A percentile compares a stretch with the other conserved stretches of the same genome.
Evolutionary conservation across 2,888 invertebrate species (phyloP).

Genomic region (Erpobdella octoculata): DNA sequence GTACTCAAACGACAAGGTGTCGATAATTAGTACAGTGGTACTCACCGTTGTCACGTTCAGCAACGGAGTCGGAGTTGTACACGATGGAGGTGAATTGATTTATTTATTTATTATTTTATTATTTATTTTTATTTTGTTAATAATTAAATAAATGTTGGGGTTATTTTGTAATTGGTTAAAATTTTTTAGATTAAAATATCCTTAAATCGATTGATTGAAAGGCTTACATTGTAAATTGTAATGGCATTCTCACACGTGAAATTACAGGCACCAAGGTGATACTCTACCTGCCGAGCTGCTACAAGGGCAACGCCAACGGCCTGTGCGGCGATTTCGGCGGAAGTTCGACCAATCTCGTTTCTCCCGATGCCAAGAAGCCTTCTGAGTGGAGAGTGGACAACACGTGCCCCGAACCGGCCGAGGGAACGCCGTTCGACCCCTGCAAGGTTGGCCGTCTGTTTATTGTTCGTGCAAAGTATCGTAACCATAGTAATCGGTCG

Average conservation of each 20-base stretch:
- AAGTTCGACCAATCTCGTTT: not conserved
- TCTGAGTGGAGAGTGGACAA: conserved; percentile 23
- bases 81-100: conserved; percentile 16
- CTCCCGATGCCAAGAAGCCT: conserved; percentile 21
- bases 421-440: conserved; percentile 19
- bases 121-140: not conserved
- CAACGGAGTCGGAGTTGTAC: conserved; percentile 15
- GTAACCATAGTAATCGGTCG: no score
- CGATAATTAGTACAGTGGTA: conserved; percentile 17
- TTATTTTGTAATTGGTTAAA: not conserved
- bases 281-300: conserved; percentile 22
- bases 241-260: not conserved
- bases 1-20: not conserved
- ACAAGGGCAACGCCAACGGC: conserved; percentile 19
- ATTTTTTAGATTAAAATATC: not conserved
- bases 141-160: not conserved
- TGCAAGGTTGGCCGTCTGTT: conserved; percentile 3
- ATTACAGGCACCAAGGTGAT: conserved; percentile 20
- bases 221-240: no score
- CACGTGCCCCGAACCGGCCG: conserved; percentile 17
- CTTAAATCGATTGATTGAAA: not conserved
- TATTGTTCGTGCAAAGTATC: no score
- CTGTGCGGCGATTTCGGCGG: conserved; percentile 20
- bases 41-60: conserved; percentile 20
- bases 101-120: not conserved